Percentiles rank a stretch among this genome's conserved stretches.
phyloP scores from a whole-genome alignment of 2,113 vertebrate species.

The Arvicanthis niloticus region DNA sequence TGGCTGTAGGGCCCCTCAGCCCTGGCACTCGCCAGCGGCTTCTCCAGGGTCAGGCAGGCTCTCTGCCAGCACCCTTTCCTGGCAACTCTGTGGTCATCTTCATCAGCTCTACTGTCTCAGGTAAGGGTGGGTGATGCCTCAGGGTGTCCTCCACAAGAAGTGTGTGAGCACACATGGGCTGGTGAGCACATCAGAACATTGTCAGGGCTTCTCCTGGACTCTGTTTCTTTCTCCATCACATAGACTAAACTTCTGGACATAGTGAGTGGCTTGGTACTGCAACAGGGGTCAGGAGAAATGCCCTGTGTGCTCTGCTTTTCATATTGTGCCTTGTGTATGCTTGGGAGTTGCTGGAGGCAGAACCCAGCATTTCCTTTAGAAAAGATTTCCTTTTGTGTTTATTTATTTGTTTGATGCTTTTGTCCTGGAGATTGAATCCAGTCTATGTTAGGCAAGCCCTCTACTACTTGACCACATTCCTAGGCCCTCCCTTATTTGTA shows the following conservation, averaged over 20 bases:
- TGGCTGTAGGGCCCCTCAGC: slow-evolving; percentile 28
- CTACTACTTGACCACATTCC: not conserved
- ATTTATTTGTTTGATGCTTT: not conserved
- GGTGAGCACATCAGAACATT: not conserved
- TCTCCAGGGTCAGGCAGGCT: slow-evolving; percentile 71
- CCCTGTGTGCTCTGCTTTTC: accelerated
- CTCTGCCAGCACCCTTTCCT: slow-evolving; percentile 71
- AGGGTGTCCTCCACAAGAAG: not conserved
- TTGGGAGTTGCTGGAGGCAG: not conserved
- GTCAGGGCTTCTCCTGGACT: not conserved
- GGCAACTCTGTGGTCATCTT: slow-evolving; percentile 86
- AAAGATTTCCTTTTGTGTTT: not conserved
- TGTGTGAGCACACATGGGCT: not conserved
- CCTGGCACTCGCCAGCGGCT: not conserved
- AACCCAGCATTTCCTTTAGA: not conserved
- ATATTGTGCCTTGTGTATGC: too few species aligned
- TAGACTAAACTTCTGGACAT: not conserved
- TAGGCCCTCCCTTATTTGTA: not conserved
- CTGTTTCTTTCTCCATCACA: not conserved
- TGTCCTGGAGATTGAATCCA: not conserved
- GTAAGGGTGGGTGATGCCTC: slow-evolving; percentile 80
- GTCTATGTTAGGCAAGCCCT: not conserved
- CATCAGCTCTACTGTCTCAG: slow-evolving; percentile 89
- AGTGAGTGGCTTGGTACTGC: not conserved
- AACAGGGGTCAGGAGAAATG: not conserved